Evolutionary conservation across 2,888 invertebrate genomes (phyloP).

Genomic region (Theodoxus fluviatilis): DNA sequence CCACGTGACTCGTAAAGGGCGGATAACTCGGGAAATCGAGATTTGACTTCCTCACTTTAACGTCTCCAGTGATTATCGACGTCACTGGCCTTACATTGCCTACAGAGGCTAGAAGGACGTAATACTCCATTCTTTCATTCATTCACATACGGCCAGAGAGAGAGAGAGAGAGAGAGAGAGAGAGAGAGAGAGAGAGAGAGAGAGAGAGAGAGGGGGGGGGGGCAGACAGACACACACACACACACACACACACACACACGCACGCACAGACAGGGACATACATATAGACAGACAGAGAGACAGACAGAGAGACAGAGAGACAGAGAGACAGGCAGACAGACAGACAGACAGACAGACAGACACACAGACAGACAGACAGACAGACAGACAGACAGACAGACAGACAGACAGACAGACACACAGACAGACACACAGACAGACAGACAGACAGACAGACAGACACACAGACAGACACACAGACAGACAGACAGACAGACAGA

Average conservation of each 20-base stretch:
- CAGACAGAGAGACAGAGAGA: constrained; percentile 13
- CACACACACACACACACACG: neutral
- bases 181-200: constrained; percentile 19
- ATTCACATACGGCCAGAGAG: neutral
- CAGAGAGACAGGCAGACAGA: neutral
- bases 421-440: neutral
- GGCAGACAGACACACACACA: constrained; percentile 6
- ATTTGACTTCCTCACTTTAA: no score
- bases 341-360: constrained; percentile 19
- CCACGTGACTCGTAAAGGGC: no score
- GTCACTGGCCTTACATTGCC: no score
- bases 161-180: neutral
- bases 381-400: neutral
- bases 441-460: neutral
- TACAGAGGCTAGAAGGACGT: no score
- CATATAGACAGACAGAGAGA: neutral
- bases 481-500: neutral
- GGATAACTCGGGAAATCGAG: no score
- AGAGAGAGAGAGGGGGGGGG: neutral
- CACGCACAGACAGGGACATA: neutral
- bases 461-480: neutral
- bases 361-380: constrained; percentile 17
- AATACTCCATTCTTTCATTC: neutral
- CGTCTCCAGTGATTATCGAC: no score
- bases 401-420: constrained; percentile 10